Conservation (phyloP, 2,797 vertebrate species). For the Benthosema pterotum region DNA sequence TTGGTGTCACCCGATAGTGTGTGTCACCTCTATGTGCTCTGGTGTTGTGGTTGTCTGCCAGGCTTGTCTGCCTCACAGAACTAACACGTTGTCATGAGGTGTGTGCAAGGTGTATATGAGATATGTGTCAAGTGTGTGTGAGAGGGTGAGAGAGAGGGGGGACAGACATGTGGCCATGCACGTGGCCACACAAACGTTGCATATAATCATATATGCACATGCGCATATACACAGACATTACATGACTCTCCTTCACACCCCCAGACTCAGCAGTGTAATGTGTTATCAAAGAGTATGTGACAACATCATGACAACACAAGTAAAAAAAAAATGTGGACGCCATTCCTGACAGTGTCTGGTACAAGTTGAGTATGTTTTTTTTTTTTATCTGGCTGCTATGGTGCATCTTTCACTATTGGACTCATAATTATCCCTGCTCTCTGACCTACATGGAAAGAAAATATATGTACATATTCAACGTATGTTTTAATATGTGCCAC, state of each 20-base stretch:
- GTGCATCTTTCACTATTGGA: too few relatives aligned
- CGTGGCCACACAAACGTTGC: background rate
- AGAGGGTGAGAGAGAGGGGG: constrained; percentile 19
- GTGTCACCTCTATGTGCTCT: constrained; percentile 10
- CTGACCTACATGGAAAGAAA: too few relatives aligned
- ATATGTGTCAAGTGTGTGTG: constrained; percentile 20
- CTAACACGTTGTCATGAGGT: constrained; percentile 28
- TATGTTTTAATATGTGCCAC: too few relatives aligned
- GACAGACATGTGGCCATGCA: constrained; percentile 28
- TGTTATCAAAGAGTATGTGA: constrained; percentile 55
- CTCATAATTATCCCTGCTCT: too few relatives aligned
- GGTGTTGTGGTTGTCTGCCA: background rate
- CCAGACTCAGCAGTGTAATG: constrained; percentile 39
- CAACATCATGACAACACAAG: constrained; percentile 35
- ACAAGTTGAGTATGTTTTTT: too few relatives aligned
- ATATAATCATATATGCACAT: background rate
- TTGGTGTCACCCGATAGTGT: background rate
- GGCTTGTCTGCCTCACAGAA: constrained; percentile 9
- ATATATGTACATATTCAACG: too few relatives aligned
- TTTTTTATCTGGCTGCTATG: too few relatives aligned
- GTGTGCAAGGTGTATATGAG: constrained; percentile 10
- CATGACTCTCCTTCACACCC: constrained; percentile 31
- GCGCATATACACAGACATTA: background rate
- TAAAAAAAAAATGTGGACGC: too few relatives aligned
- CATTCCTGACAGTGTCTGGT: too few relatives aligned